phyloP scores from a whole-genome alignment of 2,797 vertebrate species.

The Urosaurus nigricauda region DNA sequence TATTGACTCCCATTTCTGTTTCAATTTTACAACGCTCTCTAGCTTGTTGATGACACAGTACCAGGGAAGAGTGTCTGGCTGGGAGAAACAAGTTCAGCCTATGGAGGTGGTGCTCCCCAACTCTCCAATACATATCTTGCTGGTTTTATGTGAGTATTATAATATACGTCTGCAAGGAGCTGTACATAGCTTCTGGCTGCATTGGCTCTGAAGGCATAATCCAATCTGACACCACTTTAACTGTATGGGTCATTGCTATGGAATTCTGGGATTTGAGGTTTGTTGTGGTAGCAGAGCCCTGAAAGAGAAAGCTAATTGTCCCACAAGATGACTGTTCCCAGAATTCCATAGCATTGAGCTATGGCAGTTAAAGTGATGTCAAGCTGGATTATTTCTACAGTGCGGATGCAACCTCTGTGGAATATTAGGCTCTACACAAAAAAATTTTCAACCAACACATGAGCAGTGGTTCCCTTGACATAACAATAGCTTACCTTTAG shows the following conservation, averaged over 20 bases:
- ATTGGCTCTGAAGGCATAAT: too few relatives aligned
- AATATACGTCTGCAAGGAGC: neutral
- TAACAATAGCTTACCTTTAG: neutral
- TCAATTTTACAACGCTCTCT: neutral
- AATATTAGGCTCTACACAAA: neutral
- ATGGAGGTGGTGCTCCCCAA: conserved; percentile 87
- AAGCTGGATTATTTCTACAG: too few relatives aligned
- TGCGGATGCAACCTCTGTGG: neutral
- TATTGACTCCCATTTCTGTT: neutral
- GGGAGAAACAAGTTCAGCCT: conserved; percentile 95
- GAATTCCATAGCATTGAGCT: too few relatives aligned
- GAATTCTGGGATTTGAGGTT: too few relatives aligned
- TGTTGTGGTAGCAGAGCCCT: too few relatives aligned
- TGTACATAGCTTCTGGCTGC: too few relatives aligned
- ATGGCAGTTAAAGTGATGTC: too few relatives aligned
- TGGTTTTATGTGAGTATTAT: conserved; percentile 92
- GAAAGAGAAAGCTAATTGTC: too few relatives aligned
- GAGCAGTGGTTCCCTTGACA: neutral
- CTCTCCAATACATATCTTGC: conserved; percentile 91
- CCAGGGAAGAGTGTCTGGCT: conserved; percentile 90
- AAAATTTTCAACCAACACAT: neutral
- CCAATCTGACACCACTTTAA: too few relatives aligned
- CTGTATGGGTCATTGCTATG: too few relatives aligned
- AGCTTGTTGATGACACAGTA: conserved; percentile 76
- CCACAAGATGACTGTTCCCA: too few relatives aligned